Base-by-base conservation (phyloP, 2,113 vertebrate species). In the Danio rerio region DNA sequence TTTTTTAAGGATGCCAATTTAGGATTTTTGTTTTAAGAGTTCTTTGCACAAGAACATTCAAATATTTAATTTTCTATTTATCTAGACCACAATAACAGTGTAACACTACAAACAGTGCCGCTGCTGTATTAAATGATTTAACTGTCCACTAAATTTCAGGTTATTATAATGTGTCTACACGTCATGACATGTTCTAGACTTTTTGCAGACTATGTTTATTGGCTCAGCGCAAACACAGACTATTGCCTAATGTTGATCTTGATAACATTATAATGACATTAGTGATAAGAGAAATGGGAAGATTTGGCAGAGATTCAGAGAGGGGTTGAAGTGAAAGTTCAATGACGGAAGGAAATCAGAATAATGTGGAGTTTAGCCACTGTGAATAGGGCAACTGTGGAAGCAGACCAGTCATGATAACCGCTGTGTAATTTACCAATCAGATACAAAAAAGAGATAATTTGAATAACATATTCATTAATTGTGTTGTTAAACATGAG, bases 181-280 rank as follows among this genome's bases (percentile, higher is more conserved):
- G 49, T 52, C 11, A 31, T 47, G 55, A 47, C 13, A 62, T 42
- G 16, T 52, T 53, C 40, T 76, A 45, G 45, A 63, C 18, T 52
- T 43, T 47, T 61, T 50, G 12, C 18, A 50, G 58, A 78, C 15
- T 40, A 9, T 18, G 9, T 66, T 66, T 18, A 55, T 79, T 66
- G 6, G 16, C 49, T 66, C 76, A 53, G 16, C 21, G 20, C 16
- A 55, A 66, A 55, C 74, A 40, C 47, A 15, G 6, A 53, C 59
- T 52, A 12, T 79, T 79, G 18, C 59, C 66, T 47, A 79, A 68
- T 43, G 10, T 10, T 42, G 45, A 43, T 52, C 61, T 12, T 65
- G 62, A 78, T 55, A 78, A 55, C 20, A 66, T 52, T 52, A 71
- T 31, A 52, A 52, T 50, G 11, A 15, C 20, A 2, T 71, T 49